Evolutionary conservation across 1,140 invertebrate genomes (phyloP).

Genomic region (Tetraneura akinire): DNA sequence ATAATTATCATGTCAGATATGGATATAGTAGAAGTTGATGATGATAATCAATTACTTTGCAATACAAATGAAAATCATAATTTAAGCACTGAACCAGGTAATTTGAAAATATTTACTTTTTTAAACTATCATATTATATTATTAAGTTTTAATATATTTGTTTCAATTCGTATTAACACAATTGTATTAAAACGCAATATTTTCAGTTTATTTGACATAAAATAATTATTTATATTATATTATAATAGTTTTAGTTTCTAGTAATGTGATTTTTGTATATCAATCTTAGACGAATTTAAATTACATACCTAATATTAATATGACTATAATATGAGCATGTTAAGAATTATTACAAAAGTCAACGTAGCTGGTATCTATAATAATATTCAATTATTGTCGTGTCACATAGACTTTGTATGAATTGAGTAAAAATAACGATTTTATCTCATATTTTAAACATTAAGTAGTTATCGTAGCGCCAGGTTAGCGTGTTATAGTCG

Average conservation of each 20-base stretch:
- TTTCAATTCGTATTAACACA: neutral
- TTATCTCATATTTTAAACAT: slow-evolving; percentile 38
- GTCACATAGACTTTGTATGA: neutral
- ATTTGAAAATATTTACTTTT: neutral
- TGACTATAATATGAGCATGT: neutral
- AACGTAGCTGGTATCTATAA: too few relatives aligned
- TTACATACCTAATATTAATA: neutral
- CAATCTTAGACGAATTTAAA: neutral
- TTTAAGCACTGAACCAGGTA: slow-evolving; percentile 30
- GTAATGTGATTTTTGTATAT: too few relatives aligned
- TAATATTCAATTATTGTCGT: slow-evolving; percentile 25
- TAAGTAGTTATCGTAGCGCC: slow-evolving; percentile 25
- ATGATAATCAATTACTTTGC: slow-evolving; percentile 16
- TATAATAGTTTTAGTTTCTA: neutral
- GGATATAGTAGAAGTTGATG: slow-evolving; percentile 30
- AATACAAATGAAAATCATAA: slow-evolving; percentile 25
- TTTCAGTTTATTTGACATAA: neutral
- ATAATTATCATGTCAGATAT: slow-evolving; percentile 24
- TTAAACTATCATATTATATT: neutral
- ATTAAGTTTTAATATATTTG: neutral
- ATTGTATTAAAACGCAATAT: neutral
- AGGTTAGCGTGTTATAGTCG: slow-evolving; percentile 44
- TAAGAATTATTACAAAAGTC: too few relatives aligned
- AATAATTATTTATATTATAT: neutral
- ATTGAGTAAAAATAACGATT: slow-evolving; percentile 41